Percentiles rank a stretch among this genome's conserved stretches.
Conservation (phyloP, 2,113 vertebrate species). For the Geothlypis trichas region DNA sequence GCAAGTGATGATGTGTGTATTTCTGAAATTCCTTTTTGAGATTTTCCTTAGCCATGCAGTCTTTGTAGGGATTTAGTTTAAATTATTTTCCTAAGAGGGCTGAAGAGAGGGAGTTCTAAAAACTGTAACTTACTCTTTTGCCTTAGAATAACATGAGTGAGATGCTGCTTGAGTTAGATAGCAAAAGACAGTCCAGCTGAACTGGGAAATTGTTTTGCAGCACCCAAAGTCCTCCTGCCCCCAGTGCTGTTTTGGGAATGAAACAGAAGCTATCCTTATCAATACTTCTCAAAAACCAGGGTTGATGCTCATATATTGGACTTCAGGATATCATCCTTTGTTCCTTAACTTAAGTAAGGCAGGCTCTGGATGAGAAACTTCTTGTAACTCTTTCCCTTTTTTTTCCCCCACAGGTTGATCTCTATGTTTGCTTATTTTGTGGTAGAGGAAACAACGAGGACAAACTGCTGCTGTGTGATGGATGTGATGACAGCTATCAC, state of each 20-base stretch:
- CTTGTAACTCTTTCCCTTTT: background rate
- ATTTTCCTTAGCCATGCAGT: background rate
- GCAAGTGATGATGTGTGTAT: background rate
- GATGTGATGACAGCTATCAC: slow-evolving; percentile 98
- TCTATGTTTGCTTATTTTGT: slow-evolving; percentile 95
- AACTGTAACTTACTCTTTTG: background rate
- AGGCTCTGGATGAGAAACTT: background rate
- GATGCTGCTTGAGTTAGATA: background rate
- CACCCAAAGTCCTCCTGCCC: background rate
- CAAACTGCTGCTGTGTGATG: slow-evolving; percentile 92
- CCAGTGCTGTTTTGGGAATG: background rate
- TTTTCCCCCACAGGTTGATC: slow-evolving; percentile 81
- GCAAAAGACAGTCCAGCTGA: background rate
- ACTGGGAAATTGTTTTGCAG: background rate
- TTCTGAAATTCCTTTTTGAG: background rate
- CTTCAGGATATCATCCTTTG: background rate
- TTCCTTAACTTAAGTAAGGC: background rate
- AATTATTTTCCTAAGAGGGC: background rate
- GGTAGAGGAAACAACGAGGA: slow-evolving; percentile 95
- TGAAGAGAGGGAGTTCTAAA: background rate
- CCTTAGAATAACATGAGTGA: background rate
- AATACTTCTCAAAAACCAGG: background rate
- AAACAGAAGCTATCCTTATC: background rate
- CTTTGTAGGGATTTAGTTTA: background rate
- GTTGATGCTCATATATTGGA: accelerated